Evolutionary conservation across 2,113 vertebrate genomes (phyloP).

Genomic region (Microcebus tavaratra): DNA sequence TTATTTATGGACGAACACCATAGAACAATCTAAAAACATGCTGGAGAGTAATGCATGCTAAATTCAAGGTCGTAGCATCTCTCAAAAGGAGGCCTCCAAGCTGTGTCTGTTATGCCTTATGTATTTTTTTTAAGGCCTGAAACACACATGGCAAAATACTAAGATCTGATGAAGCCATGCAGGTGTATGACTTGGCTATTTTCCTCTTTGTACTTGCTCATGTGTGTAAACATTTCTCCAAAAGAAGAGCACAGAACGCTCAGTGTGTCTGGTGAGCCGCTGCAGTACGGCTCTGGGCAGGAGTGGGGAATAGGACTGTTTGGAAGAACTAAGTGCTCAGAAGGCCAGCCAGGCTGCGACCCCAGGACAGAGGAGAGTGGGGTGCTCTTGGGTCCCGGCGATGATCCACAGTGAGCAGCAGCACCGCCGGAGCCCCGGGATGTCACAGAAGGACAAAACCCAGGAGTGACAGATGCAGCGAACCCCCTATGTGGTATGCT

Average conservation of each 20-base stretch:
- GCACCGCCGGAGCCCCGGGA: neutral
- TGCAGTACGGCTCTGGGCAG: neutral
- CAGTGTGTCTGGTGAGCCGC: neutral
- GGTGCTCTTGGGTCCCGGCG: neutral
- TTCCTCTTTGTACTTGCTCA: neutral
- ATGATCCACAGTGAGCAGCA: neutral
- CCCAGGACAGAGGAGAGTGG: neutral
- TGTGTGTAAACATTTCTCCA: neutral
- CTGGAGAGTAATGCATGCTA: neutral
- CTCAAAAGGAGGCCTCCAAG: neutral
- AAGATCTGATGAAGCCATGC: neutral
- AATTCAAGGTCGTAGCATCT: neutral
- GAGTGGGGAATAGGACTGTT: neutral
- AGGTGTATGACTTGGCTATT: fast-evolving
- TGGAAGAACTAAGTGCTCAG: neutral
- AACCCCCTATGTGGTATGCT: neutral
- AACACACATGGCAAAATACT: neutral
- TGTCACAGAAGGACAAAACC: too few relatives aligned
- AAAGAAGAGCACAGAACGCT: neutral
- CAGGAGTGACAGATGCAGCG: neutral
- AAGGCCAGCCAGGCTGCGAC: neutral
- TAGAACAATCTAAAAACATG: neutral
- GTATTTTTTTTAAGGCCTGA: neutral
- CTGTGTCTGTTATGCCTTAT: neutral
- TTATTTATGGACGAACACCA: neutral